A percentile compares a stretch with the other conserved stretches of the same genome.
Evolutionary conservation across 2,113 vertebrate species (phyloP).

Genomic region (Ictalurus punctatus): DNA sequence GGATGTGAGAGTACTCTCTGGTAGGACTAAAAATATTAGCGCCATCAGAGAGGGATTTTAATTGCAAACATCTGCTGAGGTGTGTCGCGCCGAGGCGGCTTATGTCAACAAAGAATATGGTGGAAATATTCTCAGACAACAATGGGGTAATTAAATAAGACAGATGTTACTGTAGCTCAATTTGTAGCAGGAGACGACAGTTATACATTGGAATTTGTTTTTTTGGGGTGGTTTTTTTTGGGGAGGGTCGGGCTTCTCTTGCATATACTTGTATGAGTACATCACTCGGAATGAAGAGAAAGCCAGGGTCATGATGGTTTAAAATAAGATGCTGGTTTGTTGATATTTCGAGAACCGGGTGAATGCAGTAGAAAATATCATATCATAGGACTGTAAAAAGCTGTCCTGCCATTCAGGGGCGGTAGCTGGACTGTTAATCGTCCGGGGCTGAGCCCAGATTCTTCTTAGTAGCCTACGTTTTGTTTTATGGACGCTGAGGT

Average conservation of each 20-base stretch:
- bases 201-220: neutral
- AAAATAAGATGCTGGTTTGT: neutral
- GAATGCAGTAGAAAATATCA: neutral
- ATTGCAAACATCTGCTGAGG: slow-evolving; percentile 52
- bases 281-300: neutral
- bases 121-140: slow-evolving; percentile 33
- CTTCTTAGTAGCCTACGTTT: no score
- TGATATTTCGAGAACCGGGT: neutral
- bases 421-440: no score
- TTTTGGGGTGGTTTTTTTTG: neutral
- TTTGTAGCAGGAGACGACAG: slow-evolving; percentile 10
- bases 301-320: neutral
- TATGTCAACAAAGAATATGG: slow-evolving; percentile 39
- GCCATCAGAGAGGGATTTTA: slow-evolving; percentile 38
- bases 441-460: no score
- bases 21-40: neutral
- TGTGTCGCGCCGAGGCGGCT: slow-evolving; percentile 17
- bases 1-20: neutral
- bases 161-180: slow-evolving; percentile 23
- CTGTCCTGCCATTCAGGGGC: neutral
- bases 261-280: neutral
- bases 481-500: no score
- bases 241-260: neutral
- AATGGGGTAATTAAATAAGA: slow-evolving; percentile 34
- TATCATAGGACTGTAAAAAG: neutral